Evolutionary conservation across 1,140 invertebrate species (phyloP).

Genomic region (Ephestia elutella): DNA sequence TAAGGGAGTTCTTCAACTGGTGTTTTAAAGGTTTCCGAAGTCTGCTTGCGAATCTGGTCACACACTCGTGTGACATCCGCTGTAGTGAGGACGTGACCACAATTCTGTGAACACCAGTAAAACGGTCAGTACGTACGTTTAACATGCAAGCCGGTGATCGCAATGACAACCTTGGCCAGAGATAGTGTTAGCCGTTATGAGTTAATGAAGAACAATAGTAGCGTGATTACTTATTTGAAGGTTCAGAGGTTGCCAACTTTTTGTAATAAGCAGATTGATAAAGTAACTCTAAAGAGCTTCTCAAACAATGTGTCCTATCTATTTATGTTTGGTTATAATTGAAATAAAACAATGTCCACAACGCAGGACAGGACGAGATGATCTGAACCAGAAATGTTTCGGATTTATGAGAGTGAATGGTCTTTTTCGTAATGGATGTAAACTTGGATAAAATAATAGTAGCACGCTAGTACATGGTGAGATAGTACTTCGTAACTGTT

Average conservation of each 20-base stretch:
- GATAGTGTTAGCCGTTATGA: conserved; percentile 54
- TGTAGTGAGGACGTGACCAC: conserved; percentile 53
- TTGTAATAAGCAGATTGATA: neutral
- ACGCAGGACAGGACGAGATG: too few relatives aligned
- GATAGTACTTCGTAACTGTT: too few relatives aligned
- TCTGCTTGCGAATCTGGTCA: conserved; percentile 47
- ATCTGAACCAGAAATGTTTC: too few relatives aligned
- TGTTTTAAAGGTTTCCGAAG: conserved; percentile 28
- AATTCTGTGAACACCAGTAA: conserved; percentile 36
- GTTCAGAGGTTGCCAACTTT: neutral
- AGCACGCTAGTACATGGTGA: too few relatives aligned
- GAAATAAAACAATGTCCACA: too few relatives aligned
- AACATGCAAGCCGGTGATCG: conserved; percentile 34
- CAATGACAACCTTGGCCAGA: conserved; percentile 41
- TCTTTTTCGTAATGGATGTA: too few relatives aligned
- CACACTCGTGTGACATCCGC: conserved; percentile 56
- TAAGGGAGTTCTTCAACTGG: conserved; percentile 44
- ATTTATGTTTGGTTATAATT: too few relatives aligned
- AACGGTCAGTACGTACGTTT: conserved; percentile 32
- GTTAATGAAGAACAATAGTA: conserved; percentile 35
- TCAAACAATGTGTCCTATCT: too few relatives aligned
- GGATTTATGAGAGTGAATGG: too few relatives aligned
- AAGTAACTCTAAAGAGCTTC: too few relatives aligned
- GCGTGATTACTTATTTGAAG: neutral
- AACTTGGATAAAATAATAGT: too few relatives aligned